These are phyloP conservation scores for Setipinna tenuifilis DNA, from an alignment of 2,797 vertebrate genomes.

Conservation along the genomic window DNA sequence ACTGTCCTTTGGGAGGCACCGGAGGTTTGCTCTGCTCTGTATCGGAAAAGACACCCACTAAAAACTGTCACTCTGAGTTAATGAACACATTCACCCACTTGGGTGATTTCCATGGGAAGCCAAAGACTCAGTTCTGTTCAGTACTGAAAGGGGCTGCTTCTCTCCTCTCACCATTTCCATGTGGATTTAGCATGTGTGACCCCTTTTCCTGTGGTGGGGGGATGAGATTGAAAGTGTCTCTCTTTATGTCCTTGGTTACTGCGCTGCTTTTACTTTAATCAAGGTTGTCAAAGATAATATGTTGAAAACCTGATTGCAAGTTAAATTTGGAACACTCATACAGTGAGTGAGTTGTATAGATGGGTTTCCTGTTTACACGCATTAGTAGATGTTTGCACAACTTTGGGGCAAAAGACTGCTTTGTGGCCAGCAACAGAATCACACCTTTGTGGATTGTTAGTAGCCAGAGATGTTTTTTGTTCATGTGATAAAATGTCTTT, in stretches of 20 bases:
- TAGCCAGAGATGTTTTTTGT: too few relatives aligned
- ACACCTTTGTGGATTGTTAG: too few relatives aligned
- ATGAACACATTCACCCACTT: not conserved
- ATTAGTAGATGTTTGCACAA: too few relatives aligned
- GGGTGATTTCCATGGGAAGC: not conserved
- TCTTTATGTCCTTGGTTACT: not conserved
- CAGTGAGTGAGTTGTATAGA: too few relatives aligned
- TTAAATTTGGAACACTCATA: not conserved
- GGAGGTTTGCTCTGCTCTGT: not conserved
- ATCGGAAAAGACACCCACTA: not conserved
- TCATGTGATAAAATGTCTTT: too few relatives aligned
- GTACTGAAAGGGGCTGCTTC: not conserved
- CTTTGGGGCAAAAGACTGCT: too few relatives aligned
- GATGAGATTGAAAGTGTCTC: not conserved
- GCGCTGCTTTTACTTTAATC: not conserved
- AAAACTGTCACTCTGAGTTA: not conserved
- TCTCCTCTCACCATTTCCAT: not conserved
- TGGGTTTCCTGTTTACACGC: too few relatives aligned
- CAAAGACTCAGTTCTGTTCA: not conserved
- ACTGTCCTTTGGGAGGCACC: not conserved
- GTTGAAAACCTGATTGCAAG: not conserved
- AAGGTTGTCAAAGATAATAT: not conserved
- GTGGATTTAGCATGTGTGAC: not conserved
- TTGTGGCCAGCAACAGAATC: too few relatives aligned
- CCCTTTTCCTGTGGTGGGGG: not conserved